A percentile compares a stretch with the other conserved stretches of the same genome.
Evolutionary conservation across 2,797 vertebrate species (phyloP).

Genomic region (Helarctos malayanus): DNA sequence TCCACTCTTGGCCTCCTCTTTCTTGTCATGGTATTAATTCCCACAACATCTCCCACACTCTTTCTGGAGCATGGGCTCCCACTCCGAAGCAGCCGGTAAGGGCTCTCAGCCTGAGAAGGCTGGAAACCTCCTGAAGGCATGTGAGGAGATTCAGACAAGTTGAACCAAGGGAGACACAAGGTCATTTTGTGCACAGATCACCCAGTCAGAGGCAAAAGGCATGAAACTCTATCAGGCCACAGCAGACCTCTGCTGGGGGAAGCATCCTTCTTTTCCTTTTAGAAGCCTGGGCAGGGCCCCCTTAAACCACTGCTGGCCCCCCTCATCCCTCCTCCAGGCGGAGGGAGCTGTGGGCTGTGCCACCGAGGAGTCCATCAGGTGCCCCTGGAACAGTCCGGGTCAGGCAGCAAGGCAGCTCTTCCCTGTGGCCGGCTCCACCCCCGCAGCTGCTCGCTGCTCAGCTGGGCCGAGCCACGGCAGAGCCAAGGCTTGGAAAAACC

Average conservation of each 20-base stretch:
- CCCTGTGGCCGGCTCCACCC: no score
- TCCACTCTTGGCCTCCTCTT: neutral
- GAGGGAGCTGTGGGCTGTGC: neutral
- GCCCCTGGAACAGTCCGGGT: fast-evolving
- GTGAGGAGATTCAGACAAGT: neutral
- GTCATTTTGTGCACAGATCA: neutral
- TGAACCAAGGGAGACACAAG: neutral
- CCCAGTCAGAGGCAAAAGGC: neutral
- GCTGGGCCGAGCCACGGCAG: no score
- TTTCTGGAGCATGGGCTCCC: neutral
- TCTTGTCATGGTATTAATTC: no score
- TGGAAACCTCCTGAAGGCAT: neutral
- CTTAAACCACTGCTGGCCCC: neutral
- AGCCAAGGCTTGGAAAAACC: no score
- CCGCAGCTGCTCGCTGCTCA: no score
- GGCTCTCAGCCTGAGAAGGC: neutral
- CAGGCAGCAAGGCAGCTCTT: no score
- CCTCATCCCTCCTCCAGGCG: neutral
- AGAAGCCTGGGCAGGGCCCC: neutral
- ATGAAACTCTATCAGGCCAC: neutral
- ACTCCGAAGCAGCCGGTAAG: neutral
- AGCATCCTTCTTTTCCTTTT: neutral
- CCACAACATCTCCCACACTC: neutral
- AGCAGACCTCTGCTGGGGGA: neutral
- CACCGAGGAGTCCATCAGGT: neutral